A percentile compares a stretch with the other conserved stretches of the same genome.
These are phyloP conservation scores for Pseudorhiza aurosa DNA, from an alignment of 30 jellyfish, hydroid and myxozoan genomes.

Conservation along the genomic window DNA sequence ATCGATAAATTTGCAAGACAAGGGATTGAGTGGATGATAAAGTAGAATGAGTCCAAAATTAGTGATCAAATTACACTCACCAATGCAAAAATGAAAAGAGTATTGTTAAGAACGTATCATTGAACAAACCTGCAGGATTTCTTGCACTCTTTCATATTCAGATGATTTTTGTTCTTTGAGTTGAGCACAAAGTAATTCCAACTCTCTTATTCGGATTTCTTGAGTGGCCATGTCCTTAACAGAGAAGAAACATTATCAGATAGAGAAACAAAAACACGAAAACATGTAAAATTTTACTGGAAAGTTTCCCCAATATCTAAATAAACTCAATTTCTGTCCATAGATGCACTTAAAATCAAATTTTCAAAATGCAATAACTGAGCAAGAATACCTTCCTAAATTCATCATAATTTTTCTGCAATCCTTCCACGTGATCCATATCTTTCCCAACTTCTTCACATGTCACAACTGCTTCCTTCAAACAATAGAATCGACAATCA, in stretches of 20 bases:
- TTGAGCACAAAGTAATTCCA: conserved; percentile 82
- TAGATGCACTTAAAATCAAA: neutral
- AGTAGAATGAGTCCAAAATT: too few species aligned
- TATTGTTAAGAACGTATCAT: too few species aligned
- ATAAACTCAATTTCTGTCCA: neutral
- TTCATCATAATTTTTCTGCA: conserved; percentile 95
- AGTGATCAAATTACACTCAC: too few species aligned
- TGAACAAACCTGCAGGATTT: conserved; percentile 81
- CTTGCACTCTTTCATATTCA: conserved; percentile 91
- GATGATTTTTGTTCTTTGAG: conserved; percentile 85
- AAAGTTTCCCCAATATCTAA: neutral
- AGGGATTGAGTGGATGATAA: too few species aligned
- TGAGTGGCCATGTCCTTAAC: conserved; percentile 84
- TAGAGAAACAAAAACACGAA: neutral
- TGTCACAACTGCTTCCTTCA: conserved; percentile 95
- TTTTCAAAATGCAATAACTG: neutral
- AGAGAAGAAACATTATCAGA: neutral
- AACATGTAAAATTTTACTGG: too few species aligned
- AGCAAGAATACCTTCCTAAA: conserved; percentile 76
- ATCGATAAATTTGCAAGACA: too few species aligned
- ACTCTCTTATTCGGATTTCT: conserved; percentile 82
- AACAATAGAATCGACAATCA: neutral
- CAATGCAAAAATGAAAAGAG: too few species aligned
- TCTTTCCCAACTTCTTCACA: conserved; percentile 95
- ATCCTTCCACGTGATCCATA: conserved; percentile 94